Conservation (phyloP, 2,113 vertebrate species). For the Mus spicilegus region DNA sequence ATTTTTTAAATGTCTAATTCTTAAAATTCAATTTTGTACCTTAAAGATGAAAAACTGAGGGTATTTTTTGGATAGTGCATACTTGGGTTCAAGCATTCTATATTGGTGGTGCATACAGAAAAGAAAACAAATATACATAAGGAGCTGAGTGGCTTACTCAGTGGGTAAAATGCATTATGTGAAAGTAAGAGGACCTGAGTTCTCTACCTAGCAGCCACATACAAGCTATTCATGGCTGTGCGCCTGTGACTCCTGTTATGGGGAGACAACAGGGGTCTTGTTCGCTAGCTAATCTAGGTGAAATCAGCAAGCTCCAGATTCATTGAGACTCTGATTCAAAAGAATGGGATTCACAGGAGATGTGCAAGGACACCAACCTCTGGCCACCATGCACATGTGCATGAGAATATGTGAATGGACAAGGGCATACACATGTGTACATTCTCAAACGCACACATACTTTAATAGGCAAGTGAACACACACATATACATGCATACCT, state of each 20-base stretch:
- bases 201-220: not conserved
- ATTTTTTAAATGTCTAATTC: not conserved
- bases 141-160: too few species aligned
- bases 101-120: not conserved
- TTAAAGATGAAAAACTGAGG: conserved; percentile 31
- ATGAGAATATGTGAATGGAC: not conserved
- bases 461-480: not conserved
- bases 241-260: too few species aligned
- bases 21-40: not conserved
- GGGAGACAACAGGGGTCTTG: not conserved
- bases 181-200: not conserved
- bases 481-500: not conserved
- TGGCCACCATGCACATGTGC: not conserved
- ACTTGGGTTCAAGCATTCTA: not conserved
- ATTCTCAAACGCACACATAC: not conserved
- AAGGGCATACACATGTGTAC: not conserved
- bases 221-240: not conserved
- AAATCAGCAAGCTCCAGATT: not conserved
- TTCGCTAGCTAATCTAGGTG: not conserved
- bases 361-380: not conserved
- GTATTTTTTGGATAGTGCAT: not conserved
- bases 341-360: not conserved
- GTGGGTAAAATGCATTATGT: not conserved
- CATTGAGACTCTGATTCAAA: too few species aligned
- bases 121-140: not conserved